Conservation (phyloP, 2,888 invertebrate genomes). For the Pachydiplax longipennis region DNA sequence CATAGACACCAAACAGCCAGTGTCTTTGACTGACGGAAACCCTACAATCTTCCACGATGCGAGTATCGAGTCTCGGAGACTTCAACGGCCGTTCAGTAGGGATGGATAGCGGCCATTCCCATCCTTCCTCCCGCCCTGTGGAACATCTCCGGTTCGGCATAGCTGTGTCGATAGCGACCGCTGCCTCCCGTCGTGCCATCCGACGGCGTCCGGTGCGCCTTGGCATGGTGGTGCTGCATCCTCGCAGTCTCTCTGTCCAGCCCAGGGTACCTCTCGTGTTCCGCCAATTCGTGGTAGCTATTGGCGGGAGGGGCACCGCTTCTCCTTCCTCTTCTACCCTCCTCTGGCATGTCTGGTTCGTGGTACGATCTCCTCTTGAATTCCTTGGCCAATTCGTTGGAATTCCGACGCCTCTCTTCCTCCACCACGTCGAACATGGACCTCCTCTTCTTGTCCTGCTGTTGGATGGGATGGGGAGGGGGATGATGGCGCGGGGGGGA, state of each 20-base stretch:
- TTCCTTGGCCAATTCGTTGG: slow-evolving; percentile 62
- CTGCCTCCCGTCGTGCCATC: slow-evolving; percentile 15
- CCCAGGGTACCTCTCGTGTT: slow-evolving; percentile 65
- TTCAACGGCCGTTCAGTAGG: slow-evolving; percentile 24
- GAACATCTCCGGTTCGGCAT: slow-evolving; percentile 65
- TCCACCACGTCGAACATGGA: slow-evolving; percentile 57
- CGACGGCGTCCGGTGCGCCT: slow-evolving; percentile 51
- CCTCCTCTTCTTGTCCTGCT: slow-evolving; percentile 48
- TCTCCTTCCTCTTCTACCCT: slow-evolving; percentile 14
- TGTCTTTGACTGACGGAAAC: neutral
- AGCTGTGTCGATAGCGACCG: slow-evolving; percentile 65
- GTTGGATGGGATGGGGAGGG: slow-evolving; percentile 48
- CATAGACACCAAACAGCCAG: neutral
- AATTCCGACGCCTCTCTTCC: slow-evolving; percentile 61
- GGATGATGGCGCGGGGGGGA: neutral
- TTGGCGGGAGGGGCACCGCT: neutral
- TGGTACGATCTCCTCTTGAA: slow-evolving; percentile 61
- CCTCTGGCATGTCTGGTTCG: slow-evolving; percentile 52
- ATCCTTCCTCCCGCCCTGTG: slow-evolving; percentile 24
- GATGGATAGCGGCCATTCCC: slow-evolving; percentile 46
- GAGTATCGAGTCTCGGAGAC: too few relatives aligned
- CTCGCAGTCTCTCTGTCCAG: slow-evolving; percentile 62
- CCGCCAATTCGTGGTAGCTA: slow-evolving; percentile 63
- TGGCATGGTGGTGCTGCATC: slow-evolving; percentile 49
- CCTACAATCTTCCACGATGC: neutral